Percentiles rank a stretch among this genome's conserved stretches.
These are phyloP conservation scores for Cheirogaleus medius DNA, from an alignment of 2,113 vertebrate genomes.

Conservation along the genomic window DNA sequence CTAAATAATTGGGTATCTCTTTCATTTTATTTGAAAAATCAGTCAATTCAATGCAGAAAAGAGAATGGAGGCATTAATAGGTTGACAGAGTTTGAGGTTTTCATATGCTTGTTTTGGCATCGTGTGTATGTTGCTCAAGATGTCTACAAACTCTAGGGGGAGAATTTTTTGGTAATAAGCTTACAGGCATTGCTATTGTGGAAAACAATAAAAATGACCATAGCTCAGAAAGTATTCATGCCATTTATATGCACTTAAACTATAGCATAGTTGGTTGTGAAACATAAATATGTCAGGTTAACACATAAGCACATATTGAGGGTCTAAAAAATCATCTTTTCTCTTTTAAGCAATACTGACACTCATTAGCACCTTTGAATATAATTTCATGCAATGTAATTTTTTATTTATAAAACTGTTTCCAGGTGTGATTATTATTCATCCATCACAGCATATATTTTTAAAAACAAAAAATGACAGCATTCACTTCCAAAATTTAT, in stretches of 20 bases:
- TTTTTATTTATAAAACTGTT: slow-evolving; percentile 72
- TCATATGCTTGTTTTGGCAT: background rate
- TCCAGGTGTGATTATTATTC: slow-evolving; percentile 72
- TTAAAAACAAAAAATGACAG: slow-evolving; percentile 68
- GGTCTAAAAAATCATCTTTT: slow-evolving; percentile 54
- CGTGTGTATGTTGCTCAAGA: background rate
- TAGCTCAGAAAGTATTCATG: slow-evolving; percentile 13
- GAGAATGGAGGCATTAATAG: background rate
- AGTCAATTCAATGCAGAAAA: background rate
- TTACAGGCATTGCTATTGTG: background rate
- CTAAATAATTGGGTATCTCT: background rate
- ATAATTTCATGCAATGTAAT: slow-evolving; percentile 65
- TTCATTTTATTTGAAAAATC: slow-evolving; percentile 16
- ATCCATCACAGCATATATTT: slow-evolving; percentile 59
- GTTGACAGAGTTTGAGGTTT: background rate
- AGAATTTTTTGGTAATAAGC: background rate
- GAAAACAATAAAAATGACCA: slow-evolving; percentile 45
- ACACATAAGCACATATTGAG: slow-evolving; percentile 32
- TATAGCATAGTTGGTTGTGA: background rate
- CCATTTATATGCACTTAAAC: background rate
- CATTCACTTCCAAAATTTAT: slow-evolving; percentile 59
- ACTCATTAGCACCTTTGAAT: slow-evolving; percentile 65
- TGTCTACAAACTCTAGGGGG: background rate
- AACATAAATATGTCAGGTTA: slow-evolving; percentile 56
- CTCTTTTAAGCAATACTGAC: slow-evolving; percentile 55